Evolutionary conservation across 2,888 invertebrate genomes (phyloP).

Genomic region (Cryptophagus acutangulus): DNA sequence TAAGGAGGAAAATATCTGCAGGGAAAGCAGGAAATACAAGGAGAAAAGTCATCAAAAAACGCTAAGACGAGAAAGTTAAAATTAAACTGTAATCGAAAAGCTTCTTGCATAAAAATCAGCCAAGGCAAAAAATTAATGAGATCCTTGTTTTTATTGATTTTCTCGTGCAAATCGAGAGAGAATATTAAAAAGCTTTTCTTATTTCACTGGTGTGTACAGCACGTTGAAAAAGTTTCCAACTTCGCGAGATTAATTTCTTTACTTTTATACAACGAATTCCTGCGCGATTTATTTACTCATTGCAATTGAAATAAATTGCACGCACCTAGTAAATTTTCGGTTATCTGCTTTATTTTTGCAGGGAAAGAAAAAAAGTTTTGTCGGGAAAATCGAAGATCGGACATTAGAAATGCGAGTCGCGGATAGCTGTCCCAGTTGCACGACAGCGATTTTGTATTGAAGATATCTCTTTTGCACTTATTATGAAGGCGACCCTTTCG

Average conservation of each 20-base stretch:
- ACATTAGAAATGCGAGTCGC: too few species aligned
- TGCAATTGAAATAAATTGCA: conserved; percentile 22
- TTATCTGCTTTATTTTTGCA: not conserved
- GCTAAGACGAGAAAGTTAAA: conserved; percentile 32
- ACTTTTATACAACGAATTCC: conserved; percentile 6
- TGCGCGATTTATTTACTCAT: conserved; percentile 18
- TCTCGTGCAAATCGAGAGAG: conserved; percentile 39
- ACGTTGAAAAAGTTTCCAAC: conserved; percentile 30
- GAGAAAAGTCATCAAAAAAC: conserved; percentile 36
- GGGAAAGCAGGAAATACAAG: conserved; percentile 21
- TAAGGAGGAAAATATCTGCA: conserved; percentile 29
- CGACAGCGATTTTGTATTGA: too few species aligned
- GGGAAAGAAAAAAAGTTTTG: not conserved
- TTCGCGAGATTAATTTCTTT: conserved; percentile 22
- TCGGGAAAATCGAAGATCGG: too few species aligned
- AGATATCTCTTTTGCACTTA: conserved; percentile 22
- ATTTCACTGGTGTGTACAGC: conserved; percentile 31
- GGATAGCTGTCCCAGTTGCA: too few species aligned
- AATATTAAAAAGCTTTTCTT: conserved; percentile 43
- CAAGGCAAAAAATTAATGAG: conserved; percentile 41
- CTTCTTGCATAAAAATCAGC: conserved; percentile 29
- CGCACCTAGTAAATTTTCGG: not conserved
- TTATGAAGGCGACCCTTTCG: conserved; percentile 32
- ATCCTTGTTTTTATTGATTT: conserved; percentile 44
- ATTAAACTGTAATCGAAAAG: conserved; percentile 42